These are phyloP conservation scores for Falco naumanni DNA, from an alignment of 2,797 vertebrate species.

Conservation along the genomic window DNA sequence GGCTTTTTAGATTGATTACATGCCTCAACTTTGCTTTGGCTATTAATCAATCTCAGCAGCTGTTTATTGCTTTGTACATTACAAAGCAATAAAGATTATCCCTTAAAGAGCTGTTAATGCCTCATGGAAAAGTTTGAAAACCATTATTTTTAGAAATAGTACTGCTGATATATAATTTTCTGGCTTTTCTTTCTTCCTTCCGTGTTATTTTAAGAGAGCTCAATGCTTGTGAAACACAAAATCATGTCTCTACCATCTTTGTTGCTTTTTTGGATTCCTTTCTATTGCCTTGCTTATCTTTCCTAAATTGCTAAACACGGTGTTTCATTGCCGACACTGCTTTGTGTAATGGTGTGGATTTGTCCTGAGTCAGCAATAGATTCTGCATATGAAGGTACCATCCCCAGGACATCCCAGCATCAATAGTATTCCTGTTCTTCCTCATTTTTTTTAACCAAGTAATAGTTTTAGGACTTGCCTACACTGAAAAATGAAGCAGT, in stretches of 20 bases:
- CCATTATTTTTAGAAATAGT: constrained; percentile 61
- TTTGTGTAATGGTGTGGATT: neutral
- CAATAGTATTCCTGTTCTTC: neutral
- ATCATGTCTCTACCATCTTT: constrained; percentile 30
- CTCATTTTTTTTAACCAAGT: neutral
- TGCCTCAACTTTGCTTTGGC: constrained; percentile 73
- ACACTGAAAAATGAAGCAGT: neutral
- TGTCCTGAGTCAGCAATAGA: neutral
- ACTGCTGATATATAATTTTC: constrained; percentile 56
- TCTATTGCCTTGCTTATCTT: neutral
- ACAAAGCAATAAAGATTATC: constrained; percentile 72
- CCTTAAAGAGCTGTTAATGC: constrained; percentile 68
- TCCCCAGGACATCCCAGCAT: neutral
- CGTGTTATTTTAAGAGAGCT: constrained; percentile 13
- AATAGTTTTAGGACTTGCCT: neutral
- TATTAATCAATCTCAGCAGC: constrained; percentile 74
- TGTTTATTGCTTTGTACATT: constrained; percentile 72
- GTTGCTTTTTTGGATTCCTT: constrained; percentile 13
- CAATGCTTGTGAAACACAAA: neutral
- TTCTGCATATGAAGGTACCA: neutral
- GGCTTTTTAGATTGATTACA: constrained; percentile 74
- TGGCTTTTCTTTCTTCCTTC: constrained; percentile 16
- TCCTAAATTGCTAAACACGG: neutral
- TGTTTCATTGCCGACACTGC: neutral
- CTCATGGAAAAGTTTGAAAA: constrained; percentile 67